These are phyloP conservation scores for Sinocyclocheilus anophthalmus DNA, from an alignment of 2,113 vertebrate genomes.

Conservation along the genomic window DNA sequence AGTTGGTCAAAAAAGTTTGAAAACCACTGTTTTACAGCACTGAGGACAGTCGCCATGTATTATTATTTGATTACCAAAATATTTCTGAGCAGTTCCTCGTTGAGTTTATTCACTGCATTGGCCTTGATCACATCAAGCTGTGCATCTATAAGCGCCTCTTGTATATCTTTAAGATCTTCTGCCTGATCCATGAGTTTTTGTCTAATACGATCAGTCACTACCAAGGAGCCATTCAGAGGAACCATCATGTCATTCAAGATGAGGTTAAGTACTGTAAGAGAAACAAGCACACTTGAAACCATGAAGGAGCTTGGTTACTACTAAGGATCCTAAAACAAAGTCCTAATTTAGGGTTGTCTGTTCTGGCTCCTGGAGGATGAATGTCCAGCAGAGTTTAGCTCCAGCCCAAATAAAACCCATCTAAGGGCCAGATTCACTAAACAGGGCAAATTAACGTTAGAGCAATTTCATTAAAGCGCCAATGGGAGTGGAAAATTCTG, in stretches of 20 bases:
- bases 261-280: conserved; percentile 53
- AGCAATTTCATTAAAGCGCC: too few species aligned
- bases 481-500: too few species aligned
- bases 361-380: background rate
- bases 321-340: background rate
- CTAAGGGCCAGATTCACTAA: background rate
- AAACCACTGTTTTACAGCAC: background rate
- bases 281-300: background rate
- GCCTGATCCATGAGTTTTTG: conserved; percentile 48
- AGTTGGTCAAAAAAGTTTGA: background rate
- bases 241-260: conserved; percentile 41
- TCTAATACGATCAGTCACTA: conserved; percentile 24
- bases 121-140: conserved; percentile 36
- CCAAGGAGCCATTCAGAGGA: background rate
- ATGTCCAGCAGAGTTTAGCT: background rate
- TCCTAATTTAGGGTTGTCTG: background rate
- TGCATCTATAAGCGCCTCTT: conserved; percentile 48
- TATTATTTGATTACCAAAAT: conserved; percentile 59
- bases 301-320: background rate
- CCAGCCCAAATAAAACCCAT: background rate
- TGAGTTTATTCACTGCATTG: conserved; percentile 44
- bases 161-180: conserved; percentile 45
- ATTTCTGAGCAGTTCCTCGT: conserved; percentile 24
- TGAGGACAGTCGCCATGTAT: background rate
- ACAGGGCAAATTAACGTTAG: background rate